Conservation (phyloP, 2,888 invertebrate species). For the Eumacrocentrus americanus region DNA sequence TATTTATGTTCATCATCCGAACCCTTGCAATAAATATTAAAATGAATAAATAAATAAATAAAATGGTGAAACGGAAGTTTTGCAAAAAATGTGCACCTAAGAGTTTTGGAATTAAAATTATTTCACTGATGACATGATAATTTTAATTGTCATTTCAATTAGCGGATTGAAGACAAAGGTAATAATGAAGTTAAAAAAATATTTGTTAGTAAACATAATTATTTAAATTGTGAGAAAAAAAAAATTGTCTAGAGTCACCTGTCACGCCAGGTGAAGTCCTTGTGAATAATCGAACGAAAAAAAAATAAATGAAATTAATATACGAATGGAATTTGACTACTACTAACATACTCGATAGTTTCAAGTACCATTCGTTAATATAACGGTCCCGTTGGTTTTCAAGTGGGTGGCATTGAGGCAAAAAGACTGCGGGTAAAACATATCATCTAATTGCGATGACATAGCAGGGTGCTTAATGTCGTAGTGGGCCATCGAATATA, state of each 20-base stretch:
- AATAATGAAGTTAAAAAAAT: neutral
- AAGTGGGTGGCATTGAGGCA: conserved; percentile 20
- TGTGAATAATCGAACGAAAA: too few relatives aligned
- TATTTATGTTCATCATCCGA: conserved; percentile 6
- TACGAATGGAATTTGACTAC: neutral
- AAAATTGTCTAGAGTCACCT: neutral
- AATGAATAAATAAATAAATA: too few relatives aligned
- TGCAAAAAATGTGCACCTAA: neutral
- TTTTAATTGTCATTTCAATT: neutral
- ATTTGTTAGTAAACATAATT: neutral
- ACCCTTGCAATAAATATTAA: too few relatives aligned
- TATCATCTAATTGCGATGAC: conserved; percentile 35
- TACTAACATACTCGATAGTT: neutral
- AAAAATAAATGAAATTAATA: too few relatives aligned
- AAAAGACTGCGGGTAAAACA: conserved; percentile 19
- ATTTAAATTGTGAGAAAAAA: neutral
- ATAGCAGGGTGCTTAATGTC: conserved; percentile 32
- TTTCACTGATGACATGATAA: neutral
- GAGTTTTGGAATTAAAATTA: neutral
- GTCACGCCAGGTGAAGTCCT: neutral
- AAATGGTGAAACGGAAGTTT: neutral
- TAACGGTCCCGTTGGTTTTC: conserved; percentile 16
- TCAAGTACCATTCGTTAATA: neutral
- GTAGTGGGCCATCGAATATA: conserved; percentile 23
- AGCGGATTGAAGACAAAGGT: neutral